Percentiles rank a stretch among this genome's conserved stretches.
Conservation (phyloP, 2,113 vertebrate genomes). For the Dasypus novemcinctus region DNA sequence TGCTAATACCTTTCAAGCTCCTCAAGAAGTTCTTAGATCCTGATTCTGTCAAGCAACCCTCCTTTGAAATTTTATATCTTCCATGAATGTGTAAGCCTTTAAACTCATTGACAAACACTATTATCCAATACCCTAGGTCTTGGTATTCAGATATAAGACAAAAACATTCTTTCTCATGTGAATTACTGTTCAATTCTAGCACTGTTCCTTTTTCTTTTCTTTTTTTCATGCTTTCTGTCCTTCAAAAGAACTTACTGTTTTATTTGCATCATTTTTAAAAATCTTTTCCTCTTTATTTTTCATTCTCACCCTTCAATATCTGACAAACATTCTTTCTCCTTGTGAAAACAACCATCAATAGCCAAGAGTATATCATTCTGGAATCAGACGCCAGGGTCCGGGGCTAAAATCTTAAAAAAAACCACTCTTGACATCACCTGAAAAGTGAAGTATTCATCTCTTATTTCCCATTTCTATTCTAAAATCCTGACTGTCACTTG, state of each 20-base stretch:
- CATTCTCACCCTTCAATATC: not conserved
- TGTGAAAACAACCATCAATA: not conserved
- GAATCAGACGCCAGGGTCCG: not conserved
- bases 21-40: not conserved
- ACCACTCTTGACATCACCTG: not conserved
- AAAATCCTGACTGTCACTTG: not conserved
- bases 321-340: not conserved
- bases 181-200: not conserved
- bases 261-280: not conserved
- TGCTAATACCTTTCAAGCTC: not conserved
- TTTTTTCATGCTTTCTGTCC: not conserved
- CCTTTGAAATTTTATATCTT: not conserved
- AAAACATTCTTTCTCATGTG: not conserved
- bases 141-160: slow-evolving; percentile 7
- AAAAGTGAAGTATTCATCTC: not conserved
- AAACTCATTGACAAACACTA: not conserved
- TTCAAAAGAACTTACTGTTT: not conserved
- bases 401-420: not conserved
- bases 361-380: not conserved
- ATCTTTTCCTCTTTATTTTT: not conserved
- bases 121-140: not conserved
- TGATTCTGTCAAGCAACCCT: not conserved
- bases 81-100: not conserved
- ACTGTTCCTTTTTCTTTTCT: not conserved
- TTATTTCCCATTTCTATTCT: not conserved